These are phyloP conservation scores for Erebia ligea DNA, from an alignment of 2,888 invertebrate species.

Conservation along the genomic window DNA sequence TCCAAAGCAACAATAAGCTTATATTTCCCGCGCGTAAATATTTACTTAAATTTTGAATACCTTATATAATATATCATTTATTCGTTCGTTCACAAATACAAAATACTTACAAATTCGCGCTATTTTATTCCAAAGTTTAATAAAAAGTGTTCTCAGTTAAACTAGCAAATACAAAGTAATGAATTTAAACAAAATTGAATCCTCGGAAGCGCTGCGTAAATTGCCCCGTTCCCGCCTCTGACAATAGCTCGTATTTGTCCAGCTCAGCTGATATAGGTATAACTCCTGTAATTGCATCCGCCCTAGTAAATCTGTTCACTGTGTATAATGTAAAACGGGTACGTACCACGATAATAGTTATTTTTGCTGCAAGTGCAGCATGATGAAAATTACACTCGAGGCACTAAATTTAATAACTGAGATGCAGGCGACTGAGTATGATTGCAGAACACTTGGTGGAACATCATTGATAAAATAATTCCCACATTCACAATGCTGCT, in stretches of 20 bases:
- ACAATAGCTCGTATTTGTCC: constrained; percentile 50
- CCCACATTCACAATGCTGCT: no score
- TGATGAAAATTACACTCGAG: no score
- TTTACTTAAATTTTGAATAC: no score
- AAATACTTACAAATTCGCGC: constrained; percentile 6
- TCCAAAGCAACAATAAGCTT: no score
- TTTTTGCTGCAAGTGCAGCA: no score
- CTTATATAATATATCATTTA: neutral
- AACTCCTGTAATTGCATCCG: constrained; percentile 66
- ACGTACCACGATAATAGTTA: no score
- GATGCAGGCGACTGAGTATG: no score
- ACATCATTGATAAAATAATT: no score
- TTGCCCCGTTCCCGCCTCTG: constrained; percentile 46
- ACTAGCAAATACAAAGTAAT: constrained; percentile 19
- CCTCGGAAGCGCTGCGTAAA: constrained; percentile 38
- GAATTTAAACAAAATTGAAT: constrained; percentile 27
- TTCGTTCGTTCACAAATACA: neutral
- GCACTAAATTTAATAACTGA: no score
- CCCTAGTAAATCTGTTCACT: constrained; percentile 54
- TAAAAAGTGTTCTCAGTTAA: constrained; percentile 20
- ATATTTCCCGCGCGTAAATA: no score
- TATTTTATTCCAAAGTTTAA: constrained; percentile 15
- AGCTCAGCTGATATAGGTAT: constrained; percentile 37
- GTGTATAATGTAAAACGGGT: constrained; percentile 28
- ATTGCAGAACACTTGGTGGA: no score